Base-by-base conservation (phyloP, 2,113 vertebrate genomes). In the Mesocricetus auratus region DNA sequence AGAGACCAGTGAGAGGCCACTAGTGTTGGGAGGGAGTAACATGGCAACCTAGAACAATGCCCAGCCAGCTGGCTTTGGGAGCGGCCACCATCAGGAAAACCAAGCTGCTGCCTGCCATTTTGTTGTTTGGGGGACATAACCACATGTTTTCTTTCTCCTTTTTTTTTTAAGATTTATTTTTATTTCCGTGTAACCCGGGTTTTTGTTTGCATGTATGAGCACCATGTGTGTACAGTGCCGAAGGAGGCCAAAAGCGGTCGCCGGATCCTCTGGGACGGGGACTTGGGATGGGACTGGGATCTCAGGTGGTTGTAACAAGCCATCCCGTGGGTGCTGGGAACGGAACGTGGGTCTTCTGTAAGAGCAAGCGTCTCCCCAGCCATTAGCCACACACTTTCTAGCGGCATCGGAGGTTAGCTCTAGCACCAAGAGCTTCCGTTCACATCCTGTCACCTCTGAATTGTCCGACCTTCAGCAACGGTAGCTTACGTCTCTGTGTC, bases 361-460 rank as follows among this genome's bases (percentile, higher is more conserved):
- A 62, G 58, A 42, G 5, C 58, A 39, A 42, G 4, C 39, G 2
- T 42, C 39, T 64, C 33, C 10, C 58, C 26, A 62, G 81, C 58
- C 39, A 26, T 33, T 68, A 86, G 62, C 68, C 74, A 60, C 17
- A 47, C 0, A 0, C 47, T 75, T 93, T 53, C 16, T 24, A 39
- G 87, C 53, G 53, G 53, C 53, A 56, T 15, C 15, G 53, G 53
- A 56, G 53, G 53, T 56, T 13, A 12, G 12, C 11, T 22, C 39
- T 42, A 9, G 42, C 39, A 36, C 24, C 36, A 47, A 50, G 5
- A 3, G 45, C 85, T 75, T 31, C 42, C 4, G 50, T 33, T 58
- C 24, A 22, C 0, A 7, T 31, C 8, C 36, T 9, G 22, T 45
- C 17, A 0, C 71, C 74, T 73, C n/a, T 47, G 3, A 64, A 29